Base-by-base conservation (phyloP, 92 coral and sea anemone species). In the Metridium senile region DNA sequence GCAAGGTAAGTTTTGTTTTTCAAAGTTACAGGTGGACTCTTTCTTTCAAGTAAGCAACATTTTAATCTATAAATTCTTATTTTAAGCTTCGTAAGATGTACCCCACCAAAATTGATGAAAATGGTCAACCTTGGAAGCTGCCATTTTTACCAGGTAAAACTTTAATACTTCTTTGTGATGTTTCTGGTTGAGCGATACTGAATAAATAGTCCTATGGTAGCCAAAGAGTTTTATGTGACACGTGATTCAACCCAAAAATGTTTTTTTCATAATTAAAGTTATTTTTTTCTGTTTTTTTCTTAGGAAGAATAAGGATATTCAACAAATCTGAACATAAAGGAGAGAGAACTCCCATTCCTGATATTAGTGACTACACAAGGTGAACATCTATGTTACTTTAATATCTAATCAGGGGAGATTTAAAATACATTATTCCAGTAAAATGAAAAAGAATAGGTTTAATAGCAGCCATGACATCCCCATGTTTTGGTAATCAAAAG, bases 311-410 rank as follows among this genome's bases (percentile, higher is more conserved):
- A 78, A 78, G 97, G 34, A 62, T 89, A 33, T 91, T 89, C 68
- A 87, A 91, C 81, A 86, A 87, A 75, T 87, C 89, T 34, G 91
- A 84, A 53, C 91, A 71, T 54, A 76, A 80, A 58, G 82, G 85
- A 35, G 97, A 91, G 56, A 79, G 88, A 56, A 78, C 84, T 35
- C 92, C 97, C 2, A 91, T 91, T 62, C 98, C 98, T 33, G 98
- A 94, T 75, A 94, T 94, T 34, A 66, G 89, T 49, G 90, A 94
- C 58, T 94, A 94, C 63, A 87, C 90, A 75, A 89, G 98, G 98
- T 91, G 28, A 35, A 85, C 21, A 39, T n/a, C n/a, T n/a, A n/a
- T n/a, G n/a, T n/a, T n/a, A n/a, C n/a, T n/a, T n/a, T n/a, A n/a
- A n/a, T n/a, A n/a, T n/a, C n/a, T n/a, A n/a, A n/a, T n/a, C n/a